phyloP scores from a whole-genome alignment of 2,113 vertebrate species.

The Datnioides undecimradiatus region DNA sequence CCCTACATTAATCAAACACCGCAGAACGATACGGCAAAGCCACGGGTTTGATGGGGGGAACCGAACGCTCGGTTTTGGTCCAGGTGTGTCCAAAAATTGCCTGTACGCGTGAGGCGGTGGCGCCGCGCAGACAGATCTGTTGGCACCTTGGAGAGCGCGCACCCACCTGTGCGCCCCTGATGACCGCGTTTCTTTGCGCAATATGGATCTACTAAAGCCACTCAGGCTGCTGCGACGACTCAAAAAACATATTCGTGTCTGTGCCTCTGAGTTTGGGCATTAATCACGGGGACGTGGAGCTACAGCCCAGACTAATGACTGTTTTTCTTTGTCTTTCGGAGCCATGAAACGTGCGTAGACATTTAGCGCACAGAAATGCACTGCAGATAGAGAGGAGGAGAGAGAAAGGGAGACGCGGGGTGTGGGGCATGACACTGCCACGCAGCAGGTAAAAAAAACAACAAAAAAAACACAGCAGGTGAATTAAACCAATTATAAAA shows the following conservation, averaged over 20 bases:
- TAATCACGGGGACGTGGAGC: slow-evolving; percentile 10
- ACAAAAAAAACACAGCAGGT: slow-evolving; percentile 22
- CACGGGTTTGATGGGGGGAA: slow-evolving; percentile 14
- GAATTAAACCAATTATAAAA: slow-evolving; percentile 63
- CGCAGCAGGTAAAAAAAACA: slow-evolving; percentile 35
- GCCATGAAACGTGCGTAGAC: slow-evolving; percentile 57
- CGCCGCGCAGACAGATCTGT: slow-evolving; percentile 44
- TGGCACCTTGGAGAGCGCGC: slow-evolving; percentile 77
- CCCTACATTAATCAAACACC: slow-evolving; percentile 63
- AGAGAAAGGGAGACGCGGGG: slow-evolving; percentile 22
- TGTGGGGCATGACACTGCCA: slow-evolving; percentile 54
- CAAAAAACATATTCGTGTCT: background rate
- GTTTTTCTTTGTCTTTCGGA: slow-evolving; percentile 68
- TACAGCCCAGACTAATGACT: slow-evolving; percentile 13
- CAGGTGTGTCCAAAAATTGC: slow-evolving; percentile 34
- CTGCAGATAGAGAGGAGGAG: slow-evolving; percentile 59
- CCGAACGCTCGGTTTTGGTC: slow-evolving; percentile 24
- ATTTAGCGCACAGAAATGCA: slow-evolving; percentile 73
- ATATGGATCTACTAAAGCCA: slow-evolving; percentile 52
- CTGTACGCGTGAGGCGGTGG: slow-evolving; percentile 1
- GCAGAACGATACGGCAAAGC: slow-evolving; percentile 36
- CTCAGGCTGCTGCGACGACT: background rate
- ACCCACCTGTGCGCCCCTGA: slow-evolving; percentile 79
- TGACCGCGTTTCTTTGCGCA: slow-evolving; percentile 66
- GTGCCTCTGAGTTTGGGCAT: slow-evolving; percentile 25